Evolutionary conservation across 2,888 invertebrate species (phyloP), one percentile per base, ranked within the genome.

Genomic region (Coenonympha glycerion): DNA sequence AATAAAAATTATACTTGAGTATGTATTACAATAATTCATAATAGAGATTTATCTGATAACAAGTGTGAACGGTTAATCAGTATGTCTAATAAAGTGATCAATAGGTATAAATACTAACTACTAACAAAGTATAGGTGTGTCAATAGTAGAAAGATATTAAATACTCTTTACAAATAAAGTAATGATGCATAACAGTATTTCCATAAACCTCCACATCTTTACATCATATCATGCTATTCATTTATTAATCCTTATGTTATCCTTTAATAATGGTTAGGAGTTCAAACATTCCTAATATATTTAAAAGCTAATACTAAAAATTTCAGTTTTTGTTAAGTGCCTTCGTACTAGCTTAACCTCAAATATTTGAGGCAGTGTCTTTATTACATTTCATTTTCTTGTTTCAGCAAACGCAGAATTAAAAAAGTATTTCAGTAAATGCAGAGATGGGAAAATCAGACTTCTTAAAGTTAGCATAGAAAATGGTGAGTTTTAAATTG

Each of bases 381-480:
- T 15, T 8, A 13, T 13, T 6, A 31, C 6, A 9, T 33, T 16
- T 3, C n/a, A 11, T 19, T n/a, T 36, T 11, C 19, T 19, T 5
- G 13, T 48, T 89, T 90, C 81, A 96, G 96, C 95, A 3, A 96
- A 96, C 82, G 92, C 93, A 61, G 92, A 92, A 55, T 83, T 97
- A 49, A 91, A 92, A 67, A 93, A 92, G 73, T 92, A 92, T 71
- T 94, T 96, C 69, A 92, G 93, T 16, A 94, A 93, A 82, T 93
- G 94, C 66, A 90, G 93, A 68, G 92, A 92, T 69, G 95, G 94
- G 19, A 93, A 92, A 80, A 89, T 94, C 50, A 89, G 97, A 56
- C 89, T 93, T 13, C 82, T 96, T 57, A 96, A 96, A 90, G 90
- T 96, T 56, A 91, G 92, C 33, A 97, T 97, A 68, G 92, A 93